phyloP scores from a whole-genome alignment of 2,113 vertebrate species.

The Nannospalax galili region DNA sequence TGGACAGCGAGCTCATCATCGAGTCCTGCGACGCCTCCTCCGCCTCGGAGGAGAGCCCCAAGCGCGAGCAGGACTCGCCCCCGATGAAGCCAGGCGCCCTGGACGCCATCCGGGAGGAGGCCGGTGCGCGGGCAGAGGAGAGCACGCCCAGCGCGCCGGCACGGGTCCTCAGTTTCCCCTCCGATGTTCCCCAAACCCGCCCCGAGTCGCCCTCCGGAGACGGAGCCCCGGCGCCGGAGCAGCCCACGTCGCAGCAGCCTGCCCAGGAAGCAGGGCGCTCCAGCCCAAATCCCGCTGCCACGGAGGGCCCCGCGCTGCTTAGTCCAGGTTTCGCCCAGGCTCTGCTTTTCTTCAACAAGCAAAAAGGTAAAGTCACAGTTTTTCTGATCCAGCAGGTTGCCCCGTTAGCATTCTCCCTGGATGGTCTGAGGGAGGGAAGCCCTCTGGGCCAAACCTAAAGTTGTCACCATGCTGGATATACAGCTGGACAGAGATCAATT shows the following conservation, averaged over 20 bases:
- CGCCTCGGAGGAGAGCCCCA: constrained; percentile 97
- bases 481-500: not conserved
- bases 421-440: not conserved
- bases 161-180: constrained; percentile 86
- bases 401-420: not conserved
- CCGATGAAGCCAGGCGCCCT: constrained; percentile 87
- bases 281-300: constrained; percentile 67
- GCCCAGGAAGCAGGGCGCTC: constrained; percentile 72
- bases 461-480: not conserved
- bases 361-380: constrained; percentile 90
- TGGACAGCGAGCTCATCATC: constrained; percentile 98
- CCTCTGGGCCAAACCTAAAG: not conserved
- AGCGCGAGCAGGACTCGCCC: constrained; percentile 94
- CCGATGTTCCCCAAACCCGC: constrained; percentile 82
- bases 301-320: constrained; percentile 70
- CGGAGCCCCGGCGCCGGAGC: constrained; percentile 71
- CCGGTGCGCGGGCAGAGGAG: constrained; percentile 82
- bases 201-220: constrained; percentile 79
- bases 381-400: not conserved
- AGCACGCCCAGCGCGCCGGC: constrained; percentile 86
- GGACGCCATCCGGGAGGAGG: constrained; percentile 87
- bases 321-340: constrained; percentile 58
- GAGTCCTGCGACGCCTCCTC: constrained; percentile 93
- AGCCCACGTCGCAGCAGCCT: constrained; percentile 71
- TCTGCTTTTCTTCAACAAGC: constrained; percentile 86